Conservation (phyloP, 2,113 vertebrate species). For the Isichthys henryi region DNA sequence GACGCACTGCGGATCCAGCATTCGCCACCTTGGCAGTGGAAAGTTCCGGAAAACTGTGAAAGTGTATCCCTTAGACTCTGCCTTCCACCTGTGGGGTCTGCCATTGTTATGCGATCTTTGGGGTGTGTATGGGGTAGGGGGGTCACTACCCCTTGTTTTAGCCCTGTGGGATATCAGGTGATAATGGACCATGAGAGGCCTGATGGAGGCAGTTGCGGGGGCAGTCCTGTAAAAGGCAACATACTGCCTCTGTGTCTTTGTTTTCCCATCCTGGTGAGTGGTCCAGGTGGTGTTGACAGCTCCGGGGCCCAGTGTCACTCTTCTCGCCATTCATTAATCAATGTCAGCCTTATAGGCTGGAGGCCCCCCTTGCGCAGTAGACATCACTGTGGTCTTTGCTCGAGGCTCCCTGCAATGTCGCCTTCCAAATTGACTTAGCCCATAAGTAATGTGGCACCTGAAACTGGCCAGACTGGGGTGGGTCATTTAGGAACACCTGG, state of each 20-base stretch:
- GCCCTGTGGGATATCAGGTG: neutral
- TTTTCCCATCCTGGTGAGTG: neutral
- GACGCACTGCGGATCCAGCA: neutral
- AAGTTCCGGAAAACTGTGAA: neutral
- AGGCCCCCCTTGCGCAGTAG: neutral
- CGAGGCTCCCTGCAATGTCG: neutral
- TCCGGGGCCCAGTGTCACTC: neutral
- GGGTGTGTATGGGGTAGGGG: neutral
- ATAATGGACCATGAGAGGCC: neutral
- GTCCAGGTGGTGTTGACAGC: neutral
- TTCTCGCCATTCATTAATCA: neutral
- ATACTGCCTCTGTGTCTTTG: neutral
- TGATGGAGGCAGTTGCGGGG: neutral
- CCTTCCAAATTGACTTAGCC: neutral
- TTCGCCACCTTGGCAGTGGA: neutral
- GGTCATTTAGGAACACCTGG: neutral
- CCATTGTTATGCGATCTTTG: neutral
- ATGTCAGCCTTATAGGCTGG: neutral
- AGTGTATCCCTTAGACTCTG: neutral
- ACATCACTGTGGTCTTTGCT: neutral
- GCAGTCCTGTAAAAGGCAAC: neutral
- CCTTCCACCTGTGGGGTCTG: neutral
- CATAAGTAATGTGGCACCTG: neutral
- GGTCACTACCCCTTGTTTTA: neutral
- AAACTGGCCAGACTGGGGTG: neutral